Conservation (phyloP, 2,888 invertebrate genomes). For the Apamea anceps region DNA sequence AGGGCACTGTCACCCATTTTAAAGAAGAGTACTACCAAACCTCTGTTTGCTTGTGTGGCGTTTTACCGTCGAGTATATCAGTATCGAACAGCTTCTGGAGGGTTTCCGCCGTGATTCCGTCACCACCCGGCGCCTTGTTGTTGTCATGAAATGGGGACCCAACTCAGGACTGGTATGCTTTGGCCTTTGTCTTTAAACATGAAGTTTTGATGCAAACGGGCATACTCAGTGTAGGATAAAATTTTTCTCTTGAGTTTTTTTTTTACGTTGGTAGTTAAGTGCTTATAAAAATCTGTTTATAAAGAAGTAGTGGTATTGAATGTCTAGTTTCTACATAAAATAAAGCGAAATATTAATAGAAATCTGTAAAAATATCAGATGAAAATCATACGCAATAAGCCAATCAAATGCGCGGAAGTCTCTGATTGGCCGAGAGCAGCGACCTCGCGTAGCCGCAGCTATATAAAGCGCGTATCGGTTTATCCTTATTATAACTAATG, state of each 20-base stretch:
- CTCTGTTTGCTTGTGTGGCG: no score
- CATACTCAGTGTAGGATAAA: not conserved
- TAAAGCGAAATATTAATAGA: not conserved
- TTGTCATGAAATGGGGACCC: not conserved
- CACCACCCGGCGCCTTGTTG: no score
- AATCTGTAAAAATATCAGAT: not conserved
- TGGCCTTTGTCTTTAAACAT: not conserved
- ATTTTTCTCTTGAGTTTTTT: not conserved
- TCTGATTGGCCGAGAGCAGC: constrained; percentile 15
- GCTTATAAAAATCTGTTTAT: not conserved
- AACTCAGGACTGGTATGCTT: not conserved
- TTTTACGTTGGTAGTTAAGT: not conserved
- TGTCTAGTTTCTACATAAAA: not conserved
- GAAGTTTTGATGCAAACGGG: not conserved
- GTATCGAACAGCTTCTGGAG: no score
- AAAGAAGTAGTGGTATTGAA: not conserved
- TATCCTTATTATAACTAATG: constrained; percentile 40
- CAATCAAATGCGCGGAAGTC: not conserved
- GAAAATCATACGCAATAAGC: not conserved
- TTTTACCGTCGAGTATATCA: no score
- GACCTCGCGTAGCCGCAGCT: not conserved
- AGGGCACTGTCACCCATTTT: no score
- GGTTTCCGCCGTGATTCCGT: no score
- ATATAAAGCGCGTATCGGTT: not conserved
- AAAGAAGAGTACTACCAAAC: no score